Evolutionary conservation across 2,113 vertebrate genomes (phyloP), one percentile per base, ranked within the genome.

Genomic region (Rhinopomastus cyanomelas): DNA sequence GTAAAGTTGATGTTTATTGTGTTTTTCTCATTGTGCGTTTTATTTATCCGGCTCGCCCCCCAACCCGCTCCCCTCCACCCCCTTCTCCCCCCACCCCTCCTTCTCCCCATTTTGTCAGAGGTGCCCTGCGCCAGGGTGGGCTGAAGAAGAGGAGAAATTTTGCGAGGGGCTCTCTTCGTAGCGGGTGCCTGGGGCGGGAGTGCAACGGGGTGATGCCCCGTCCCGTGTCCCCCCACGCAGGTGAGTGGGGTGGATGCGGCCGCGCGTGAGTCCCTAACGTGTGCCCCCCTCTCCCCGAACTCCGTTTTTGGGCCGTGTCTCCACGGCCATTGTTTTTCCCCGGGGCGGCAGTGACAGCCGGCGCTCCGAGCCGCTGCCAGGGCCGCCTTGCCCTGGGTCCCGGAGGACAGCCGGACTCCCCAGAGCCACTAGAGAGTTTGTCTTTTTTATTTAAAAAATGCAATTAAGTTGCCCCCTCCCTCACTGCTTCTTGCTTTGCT

Each of bases 1-100:
- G 96, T 96, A 96, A 96, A 96, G 95, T 95, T 94, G 87, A 83
- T 86, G 87, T 92, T 88, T 95, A 83, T 90, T 88, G 87, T 94
- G 55, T 52, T 64, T 76, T 86, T 42, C 90, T 68, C 60, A 65
- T 90, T 72, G 73, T 73, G 90, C 9, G 75, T 89, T 83, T 17
- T 36, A 8, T 8, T 21, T 36, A n/a, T 8, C 5, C 5, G n/a
- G n/a, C n/a, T n/a, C n/a, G n/a, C n/a, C n/a, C n/a, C n/a, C n/a
- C n/a, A n/a, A n/a, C n/a, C n/a, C n/a, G n/a, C n/a, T n/a, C n/a
- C n/a, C n/a, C n/a, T n/a, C n/a, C n/a, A n/a, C n/a, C n/a, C n/a
- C n/a, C n/a, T n/a, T n/a, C 7, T 30, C 22, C 4, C 16, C 4
- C 13, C 3, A 9, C 10, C 4, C 6, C 11, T 16, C 11, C 6